Evolutionary conservation across 2,113 vertebrate genomes (phyloP), one percentile per base, ranked within the genome.

Genomic region (Tringa solitaria): DNA sequence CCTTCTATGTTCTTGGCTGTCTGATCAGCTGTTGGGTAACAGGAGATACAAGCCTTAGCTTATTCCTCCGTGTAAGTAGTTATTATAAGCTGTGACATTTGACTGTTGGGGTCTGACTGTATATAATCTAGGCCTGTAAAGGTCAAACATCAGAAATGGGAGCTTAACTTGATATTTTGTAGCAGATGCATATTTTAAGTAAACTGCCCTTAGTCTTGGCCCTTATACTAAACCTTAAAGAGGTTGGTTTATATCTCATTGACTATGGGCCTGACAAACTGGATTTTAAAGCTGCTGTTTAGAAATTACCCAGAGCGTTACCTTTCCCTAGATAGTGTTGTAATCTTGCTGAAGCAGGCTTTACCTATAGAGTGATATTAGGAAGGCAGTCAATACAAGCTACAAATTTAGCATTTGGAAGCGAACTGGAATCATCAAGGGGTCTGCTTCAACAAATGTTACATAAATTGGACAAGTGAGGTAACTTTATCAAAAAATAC

Each of bases 41-140:
- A 82, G 81, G 95, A 97, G 92, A 87, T 69, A 50, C 21, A 63
- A 76, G 86, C 80, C 84, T 72, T 94, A 51, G 27, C 56, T 75
- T 77, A 64, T 53, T 93, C 14, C 72, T 87, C 53, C 28, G 5
- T 72, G 41, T 48, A 68, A 68, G 87, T 43, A 59, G 97, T 97
- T 98, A 98, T 98, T 97, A 91, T 97, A 95, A 96, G 97, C 94
- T 35, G 26, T 97, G 97, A 97, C 97, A 97, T 98, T 98, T 97
- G 89, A 41, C 87, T 81, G 10, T 26, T 78, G 89, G 70, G 57
- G 82, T 89, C 88, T 89, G 8, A 9, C 81, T 51, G 57, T 87
- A 33, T 90, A 39, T 91, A 76, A 61, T 43, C 63, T 83, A 56
- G 63, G 84, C 57, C 65, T 83, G 45, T 78, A 97, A 97, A 98